phyloP scores from a whole-genome alignment of 2,888 invertebrate species.

The Boloria euphrosyne region DNA sequence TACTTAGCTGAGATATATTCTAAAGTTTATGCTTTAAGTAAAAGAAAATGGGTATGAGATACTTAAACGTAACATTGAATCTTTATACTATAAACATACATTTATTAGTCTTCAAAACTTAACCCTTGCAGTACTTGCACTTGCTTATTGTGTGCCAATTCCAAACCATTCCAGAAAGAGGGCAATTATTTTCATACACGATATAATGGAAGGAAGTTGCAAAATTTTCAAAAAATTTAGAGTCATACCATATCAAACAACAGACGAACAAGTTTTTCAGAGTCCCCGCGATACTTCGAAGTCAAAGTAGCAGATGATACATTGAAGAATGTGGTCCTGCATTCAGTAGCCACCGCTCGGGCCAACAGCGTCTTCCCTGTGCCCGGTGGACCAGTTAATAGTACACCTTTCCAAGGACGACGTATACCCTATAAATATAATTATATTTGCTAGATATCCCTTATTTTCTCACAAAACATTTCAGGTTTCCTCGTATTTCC shows the following conservation, averaged over 20 bases:
- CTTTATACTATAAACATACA: too few species aligned
- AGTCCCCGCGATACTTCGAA: conserved; percentile 95
- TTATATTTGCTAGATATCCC: neutral
- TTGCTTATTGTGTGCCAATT: too few species aligned
- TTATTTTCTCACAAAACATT: too few species aligned
- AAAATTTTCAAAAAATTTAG: neutral
- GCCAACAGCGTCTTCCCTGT: conserved; percentile 92
- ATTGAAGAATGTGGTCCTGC: conserved; percentile 93
- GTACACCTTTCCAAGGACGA: conserved; percentile 90
- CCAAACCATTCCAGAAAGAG: too few species aligned
- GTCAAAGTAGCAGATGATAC: conserved; percentile 93
- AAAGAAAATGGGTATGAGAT: too few species aligned
- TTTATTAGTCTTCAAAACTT: too few species aligned
- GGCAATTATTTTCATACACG: too few species aligned
- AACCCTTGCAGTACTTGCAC: too few species aligned
- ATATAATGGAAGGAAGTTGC: neutral
- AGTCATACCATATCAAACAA: conserved; percentile 90
- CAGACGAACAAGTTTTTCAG: conserved; percentile 92
- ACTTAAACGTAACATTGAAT: too few species aligned
- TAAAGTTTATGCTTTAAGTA: too few species aligned
- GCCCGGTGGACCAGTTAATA: conserved; percentile 87
- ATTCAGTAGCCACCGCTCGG: conserved; percentile 94
- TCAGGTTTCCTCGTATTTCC: too few species aligned
- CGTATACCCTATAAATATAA: conserved; percentile 84
- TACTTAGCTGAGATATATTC: too few species aligned